Percentiles rank a stretch among this genome's conserved stretches.
phyloP scores from a whole-genome alignment of 2,888 invertebrate genomes.

The Leptinotarsa juncta region DNA sequence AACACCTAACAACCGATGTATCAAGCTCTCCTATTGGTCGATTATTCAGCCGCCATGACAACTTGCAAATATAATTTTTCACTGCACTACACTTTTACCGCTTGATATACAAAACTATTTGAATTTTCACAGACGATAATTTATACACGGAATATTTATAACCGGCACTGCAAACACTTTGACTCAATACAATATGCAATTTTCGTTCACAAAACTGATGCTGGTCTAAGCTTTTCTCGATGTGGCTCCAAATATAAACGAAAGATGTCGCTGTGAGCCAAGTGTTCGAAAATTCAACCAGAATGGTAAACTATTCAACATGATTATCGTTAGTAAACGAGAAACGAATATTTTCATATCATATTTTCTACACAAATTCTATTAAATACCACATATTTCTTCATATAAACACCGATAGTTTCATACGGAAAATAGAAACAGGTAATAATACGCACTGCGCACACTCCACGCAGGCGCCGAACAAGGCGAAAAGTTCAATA shows the following conservation, averaged over 20 bases:
- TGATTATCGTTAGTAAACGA: neutral
- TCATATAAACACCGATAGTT: constrained; percentile 45
- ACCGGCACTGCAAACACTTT: constrained; percentile 32
- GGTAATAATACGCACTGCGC: constrained; percentile 32
- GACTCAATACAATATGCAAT: constrained; percentile 38
- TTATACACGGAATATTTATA: constrained; percentile 24
- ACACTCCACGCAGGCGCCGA: constrained; percentile 35
- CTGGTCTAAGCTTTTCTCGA: constrained; percentile 49
- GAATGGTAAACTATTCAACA: too few species aligned
- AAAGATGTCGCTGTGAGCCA: constrained; percentile 50
- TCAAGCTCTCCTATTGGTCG: constrained; percentile 79
- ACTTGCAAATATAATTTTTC: constrained; percentile 64
- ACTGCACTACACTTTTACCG: constrained; percentile 57
- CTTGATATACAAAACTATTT: constrained; percentile 43
- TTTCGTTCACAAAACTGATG: constrained; percentile 40
- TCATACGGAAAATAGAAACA: constrained; percentile 53
- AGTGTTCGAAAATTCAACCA: too few species aligned
- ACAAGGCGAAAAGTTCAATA: neutral
- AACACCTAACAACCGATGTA: constrained; percentile 74
- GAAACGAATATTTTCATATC: neutral
- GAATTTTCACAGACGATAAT: constrained; percentile 40
- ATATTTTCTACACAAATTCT: constrained; percentile 12
- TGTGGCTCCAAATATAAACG: constrained; percentile 45
- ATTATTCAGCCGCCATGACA: constrained; percentile 76
- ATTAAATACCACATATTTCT: constrained; percentile 37